Base-by-base conservation (phyloP, 2,113 vertebrate species). In the Nyctibius bracteatus region DNA sequence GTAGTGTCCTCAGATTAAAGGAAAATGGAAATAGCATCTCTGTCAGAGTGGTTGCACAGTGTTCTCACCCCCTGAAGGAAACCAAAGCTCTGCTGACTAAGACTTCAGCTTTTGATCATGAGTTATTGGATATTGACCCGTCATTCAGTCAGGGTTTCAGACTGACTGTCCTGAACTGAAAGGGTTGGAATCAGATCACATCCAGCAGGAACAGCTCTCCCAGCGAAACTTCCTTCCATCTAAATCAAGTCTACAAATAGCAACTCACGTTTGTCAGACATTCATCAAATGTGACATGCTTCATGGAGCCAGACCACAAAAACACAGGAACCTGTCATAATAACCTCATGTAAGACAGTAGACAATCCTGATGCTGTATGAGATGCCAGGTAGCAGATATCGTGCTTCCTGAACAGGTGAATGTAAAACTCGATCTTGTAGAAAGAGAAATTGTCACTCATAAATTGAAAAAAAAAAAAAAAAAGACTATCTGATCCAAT, bases 31-130 rank as follows among this genome's bases (percentile, higher is more conserved):
- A 96, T 74, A 91, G 71, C 55, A 44, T 81, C 79, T 97, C 95
- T 91, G 80, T 96, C 94, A 94, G 91, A 97, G 87, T 85, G 94
- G 70, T 65, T 82, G 86, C 54, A 77, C 51, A 93, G 68, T 83
- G 28, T 63, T 97, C 93, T 94, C 88, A 97, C 94, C 73, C 98
- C 97, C 96, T 78, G 80, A 98, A 98, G 96, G 97, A 97, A 97
- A 91, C 52, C 92, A 92, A 86, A 28, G 91, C 81, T 97, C 79
- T 97, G 98, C 97, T 98, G 98, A 98, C 96, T 97, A 95, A 97
- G 96, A 94, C 94, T 97, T 97, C 85, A 95, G 96, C 90, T 96
- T 98, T 97, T 98, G 97, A 98, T 98, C 97, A 96, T 86, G 94
- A 97, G 88, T 97, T 98, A 98, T 97, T 98, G 97, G 92, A 97